These are phyloP conservation scores for Oscheius myriophilus DNA, from an alignment of 2,888 invertebrate species.

Conservation along the genomic window DNA sequence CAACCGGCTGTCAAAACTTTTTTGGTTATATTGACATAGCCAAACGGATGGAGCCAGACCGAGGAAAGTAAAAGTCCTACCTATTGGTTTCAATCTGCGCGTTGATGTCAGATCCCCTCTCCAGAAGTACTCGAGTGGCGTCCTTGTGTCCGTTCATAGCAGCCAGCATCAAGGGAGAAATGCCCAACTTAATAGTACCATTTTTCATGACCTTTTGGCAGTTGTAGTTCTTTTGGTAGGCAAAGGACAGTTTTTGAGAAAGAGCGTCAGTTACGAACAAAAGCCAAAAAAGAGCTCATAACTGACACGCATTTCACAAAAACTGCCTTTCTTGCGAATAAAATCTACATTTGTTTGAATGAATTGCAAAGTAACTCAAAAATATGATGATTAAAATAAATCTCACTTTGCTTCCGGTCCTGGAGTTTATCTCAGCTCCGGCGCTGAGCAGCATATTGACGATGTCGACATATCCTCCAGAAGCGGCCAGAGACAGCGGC, in stretches of 20 bases:
- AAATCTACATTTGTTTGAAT: too few species aligned
- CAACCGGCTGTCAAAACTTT: too few species aligned
- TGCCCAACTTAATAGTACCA: slow-evolving; percentile 88
- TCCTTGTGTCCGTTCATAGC: slow-evolving; percentile 98
- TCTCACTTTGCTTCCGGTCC: slow-evolving; percentile 69
- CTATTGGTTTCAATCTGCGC: slow-evolving; percentile 96
- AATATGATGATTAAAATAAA: too few species aligned
- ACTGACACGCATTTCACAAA: too few species aligned
- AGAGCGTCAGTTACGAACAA: too few species aligned
- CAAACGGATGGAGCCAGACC: too few species aligned
- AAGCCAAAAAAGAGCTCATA: too few species aligned
- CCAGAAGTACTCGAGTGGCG: slow-evolving; percentile 87
- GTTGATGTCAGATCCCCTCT: slow-evolving; percentile 98
- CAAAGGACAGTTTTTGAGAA: not conserved
- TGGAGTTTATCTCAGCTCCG: slow-evolving; percentile 97
- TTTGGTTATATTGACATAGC: too few species aligned
- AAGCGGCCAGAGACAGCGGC: slow-evolving; percentile 96
- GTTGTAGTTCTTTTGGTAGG: not conserved
- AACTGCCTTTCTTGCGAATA: too few species aligned
- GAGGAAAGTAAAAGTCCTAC: too few species aligned
- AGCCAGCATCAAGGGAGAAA: slow-evolving; percentile 97
- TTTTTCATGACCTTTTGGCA: too few species aligned
- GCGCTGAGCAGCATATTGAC: slow-evolving; percentile 90
- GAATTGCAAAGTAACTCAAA: too few species aligned
- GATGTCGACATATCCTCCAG: slow-evolving; percentile 95